A percentile compares a stretch with the other conserved stretches of the same genome.
phyloP scores from a whole-genome alignment of 2,113 vertebrate genomes.

The Crypturellus undulatus region DNA sequence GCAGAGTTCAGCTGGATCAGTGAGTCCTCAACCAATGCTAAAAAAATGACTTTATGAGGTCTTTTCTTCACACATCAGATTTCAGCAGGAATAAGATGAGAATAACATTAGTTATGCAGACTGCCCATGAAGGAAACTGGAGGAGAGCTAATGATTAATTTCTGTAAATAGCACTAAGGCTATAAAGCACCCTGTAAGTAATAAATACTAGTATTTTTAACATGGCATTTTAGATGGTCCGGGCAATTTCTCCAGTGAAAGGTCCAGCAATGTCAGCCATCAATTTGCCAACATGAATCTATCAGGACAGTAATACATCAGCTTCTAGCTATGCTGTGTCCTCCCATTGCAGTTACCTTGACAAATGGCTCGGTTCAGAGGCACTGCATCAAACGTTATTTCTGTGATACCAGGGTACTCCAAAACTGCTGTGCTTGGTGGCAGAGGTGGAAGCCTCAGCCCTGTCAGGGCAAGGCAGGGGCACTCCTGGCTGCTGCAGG shows the following conservation, averaged over 20 bases:
- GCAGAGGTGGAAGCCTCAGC: background rate
- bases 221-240: background rate
- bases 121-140: background rate
- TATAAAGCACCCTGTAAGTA: background rate
- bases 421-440: background rate
- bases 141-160: background rate
- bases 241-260: background rate
- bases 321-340: constrained; percentile 25
- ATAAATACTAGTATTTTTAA: constrained; percentile 41
- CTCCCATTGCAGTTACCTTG: constrained; percentile 47
- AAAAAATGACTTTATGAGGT: background rate
- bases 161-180: constrained; percentile 7
- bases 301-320: constrained; percentile 55
- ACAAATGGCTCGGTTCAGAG: constrained; percentile 32
- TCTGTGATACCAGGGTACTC: background rate
- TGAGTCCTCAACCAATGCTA: background rate
- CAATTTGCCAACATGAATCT: constrained; percentile 55
- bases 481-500: background rate
- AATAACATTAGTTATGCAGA: fast-evolving
- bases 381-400: constrained; percentile 21
- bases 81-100: background rate
- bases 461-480: background rate
- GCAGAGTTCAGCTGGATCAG: background rate
- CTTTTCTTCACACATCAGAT: background rate
- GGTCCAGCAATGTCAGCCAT: constrained; percentile 40